These are phyloP conservation scores for Chiroxiphia lanceolata DNA, from an alignment of 2,797 vertebrate genomes.

Conservation along the genomic window DNA sequence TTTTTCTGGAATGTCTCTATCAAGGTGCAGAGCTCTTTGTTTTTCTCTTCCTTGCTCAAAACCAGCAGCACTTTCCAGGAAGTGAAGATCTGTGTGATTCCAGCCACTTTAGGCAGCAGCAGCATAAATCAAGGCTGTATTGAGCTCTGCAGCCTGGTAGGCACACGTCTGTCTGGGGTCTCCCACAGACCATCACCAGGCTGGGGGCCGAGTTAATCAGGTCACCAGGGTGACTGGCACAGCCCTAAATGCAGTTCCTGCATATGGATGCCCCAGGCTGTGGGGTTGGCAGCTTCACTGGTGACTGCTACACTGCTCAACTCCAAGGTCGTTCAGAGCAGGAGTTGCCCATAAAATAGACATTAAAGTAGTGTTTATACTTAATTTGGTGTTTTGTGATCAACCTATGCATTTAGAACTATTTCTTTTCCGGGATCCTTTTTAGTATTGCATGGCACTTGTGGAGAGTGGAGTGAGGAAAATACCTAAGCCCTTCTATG, in stretches of 20 bases:
- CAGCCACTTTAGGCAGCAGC: not conserved
- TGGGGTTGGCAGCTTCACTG: not conserved
- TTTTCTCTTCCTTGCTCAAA: not conserved
- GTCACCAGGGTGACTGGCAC: not conserved
- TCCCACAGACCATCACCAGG: not conserved
- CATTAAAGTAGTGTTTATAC: not conserved
- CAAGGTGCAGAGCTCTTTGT: not conserved
- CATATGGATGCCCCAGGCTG: not conserved
- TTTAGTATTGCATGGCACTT: not conserved
- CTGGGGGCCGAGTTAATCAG: not conserved
- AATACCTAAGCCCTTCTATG: not conserved
- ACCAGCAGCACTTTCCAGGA: not conserved
- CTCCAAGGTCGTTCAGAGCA: constrained; percentile 8
- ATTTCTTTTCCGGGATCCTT: not conserved
- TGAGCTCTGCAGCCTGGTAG: not conserved
- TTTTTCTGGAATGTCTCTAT: not conserved
- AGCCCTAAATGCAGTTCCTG: not conserved
- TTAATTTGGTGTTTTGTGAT: not conserved
- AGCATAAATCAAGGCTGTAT: not conserved
- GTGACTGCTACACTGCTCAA: not conserved
- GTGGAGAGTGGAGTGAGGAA: not conserved
- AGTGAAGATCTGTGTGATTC: not conserved
- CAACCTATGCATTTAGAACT: not conserved
- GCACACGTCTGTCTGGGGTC: not conserved
- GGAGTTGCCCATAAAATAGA: not conserved